Percentiles rank a stretch among this genome's conserved stretches.
phyloP scores from a whole-genome alignment of 2,888 invertebrate genomes.

The Hemicrepidius hirtus region DNA sequence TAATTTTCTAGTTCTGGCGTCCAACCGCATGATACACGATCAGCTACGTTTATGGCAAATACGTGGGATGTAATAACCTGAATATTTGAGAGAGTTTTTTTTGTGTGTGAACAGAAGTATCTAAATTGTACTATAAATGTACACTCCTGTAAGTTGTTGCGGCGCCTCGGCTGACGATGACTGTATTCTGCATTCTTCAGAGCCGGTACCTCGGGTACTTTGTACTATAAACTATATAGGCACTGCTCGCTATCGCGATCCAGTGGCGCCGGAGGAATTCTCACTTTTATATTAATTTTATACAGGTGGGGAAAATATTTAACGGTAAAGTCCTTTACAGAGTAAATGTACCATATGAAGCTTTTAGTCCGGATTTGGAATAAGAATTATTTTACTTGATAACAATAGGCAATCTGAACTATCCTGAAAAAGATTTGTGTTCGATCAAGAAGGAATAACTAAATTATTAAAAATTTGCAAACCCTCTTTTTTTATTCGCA shows the following conservation, averaged over 20 bases:
- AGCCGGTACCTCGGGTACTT: conserved; percentile 62
- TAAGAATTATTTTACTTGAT: not conserved
- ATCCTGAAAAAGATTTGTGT: no score
- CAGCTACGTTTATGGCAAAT: conserved; percentile 42
- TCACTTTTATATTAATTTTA: conserved; percentile 61
- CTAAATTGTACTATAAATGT: conserved; percentile 57
- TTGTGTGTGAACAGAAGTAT: conserved; percentile 42
- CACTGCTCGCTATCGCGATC: conserved; percentile 63
- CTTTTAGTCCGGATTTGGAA: no score
- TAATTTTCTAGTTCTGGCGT: conserved; percentile 32
- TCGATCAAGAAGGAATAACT: no score
- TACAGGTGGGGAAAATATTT: conserved; percentile 33
- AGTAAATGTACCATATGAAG: no score
- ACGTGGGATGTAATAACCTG: conserved; percentile 46
- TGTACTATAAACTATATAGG: conserved; percentile 63
- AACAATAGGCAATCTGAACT: no score
- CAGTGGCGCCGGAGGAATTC: conserved; percentile 64
- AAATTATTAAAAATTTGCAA: no score
- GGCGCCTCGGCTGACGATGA: conserved; percentile 54
- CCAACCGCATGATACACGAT: conserved; percentile 22
- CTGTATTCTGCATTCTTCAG: conserved; percentile 66
- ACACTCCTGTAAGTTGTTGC: conserved; percentile 51
- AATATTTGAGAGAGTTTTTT: conserved; percentile 42
- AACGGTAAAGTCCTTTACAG: no score
- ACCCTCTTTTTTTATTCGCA: no score